phyloP scores from a whole-genome alignment of 1,140 invertebrate species.

The Heliconius nattereri region DNA sequence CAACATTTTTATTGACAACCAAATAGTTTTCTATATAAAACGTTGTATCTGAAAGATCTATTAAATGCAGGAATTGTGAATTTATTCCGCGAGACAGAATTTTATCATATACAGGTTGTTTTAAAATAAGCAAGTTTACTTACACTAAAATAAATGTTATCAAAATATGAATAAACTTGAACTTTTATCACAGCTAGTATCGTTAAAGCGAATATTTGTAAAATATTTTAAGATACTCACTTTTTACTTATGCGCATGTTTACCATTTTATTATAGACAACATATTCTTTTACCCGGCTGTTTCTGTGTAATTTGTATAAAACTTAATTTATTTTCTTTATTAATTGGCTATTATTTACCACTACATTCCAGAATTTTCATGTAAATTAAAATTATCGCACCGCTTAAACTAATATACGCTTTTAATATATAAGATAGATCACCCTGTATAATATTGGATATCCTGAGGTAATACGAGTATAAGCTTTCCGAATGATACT shows the following conservation, averaged over 20 bases:
- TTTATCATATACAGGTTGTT: not conserved
- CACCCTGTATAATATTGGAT: constrained; percentile 11
- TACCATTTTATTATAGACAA: no score
- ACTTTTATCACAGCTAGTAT: no score
- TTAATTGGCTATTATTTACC: not conserved
- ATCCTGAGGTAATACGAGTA: constrained; percentile 20
- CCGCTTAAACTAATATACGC: no score
- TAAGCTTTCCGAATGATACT: constrained; percentile 24
- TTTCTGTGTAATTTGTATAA: not conserved
- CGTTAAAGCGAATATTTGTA: no score
- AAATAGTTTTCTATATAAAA: constrained; percentile 1
- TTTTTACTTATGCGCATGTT: no score
- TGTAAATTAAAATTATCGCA: no score
- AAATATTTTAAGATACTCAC: no score
- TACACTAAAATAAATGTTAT: no score
- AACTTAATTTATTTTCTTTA: not conserved
- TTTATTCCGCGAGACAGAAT: not conserved
- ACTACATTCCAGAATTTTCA: no score
- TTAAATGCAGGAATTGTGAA: constrained; percentile 23
- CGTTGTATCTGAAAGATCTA: constrained; percentile 16
- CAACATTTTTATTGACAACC: not conserved
- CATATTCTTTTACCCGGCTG: no score
- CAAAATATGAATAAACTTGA: no score
- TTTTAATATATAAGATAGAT: not conserved
- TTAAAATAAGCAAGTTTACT: no score